Conservation (phyloP, 1,140 invertebrate genomes). For the Drosophila persimilis region DNA sequence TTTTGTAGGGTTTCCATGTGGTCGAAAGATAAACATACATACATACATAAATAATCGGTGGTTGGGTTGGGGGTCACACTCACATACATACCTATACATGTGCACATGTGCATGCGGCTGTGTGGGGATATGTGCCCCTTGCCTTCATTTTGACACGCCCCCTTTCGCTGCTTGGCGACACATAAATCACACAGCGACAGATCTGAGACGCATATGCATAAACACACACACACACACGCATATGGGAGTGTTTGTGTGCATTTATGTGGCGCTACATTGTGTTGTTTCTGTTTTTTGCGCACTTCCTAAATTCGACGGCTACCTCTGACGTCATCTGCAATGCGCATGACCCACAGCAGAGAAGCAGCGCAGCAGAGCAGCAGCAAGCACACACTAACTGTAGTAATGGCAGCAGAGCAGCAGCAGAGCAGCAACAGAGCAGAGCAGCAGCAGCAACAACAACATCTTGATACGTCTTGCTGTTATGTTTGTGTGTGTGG, state of each 20-base stretch:
- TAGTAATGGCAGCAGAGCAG: slow-evolving; percentile 34
- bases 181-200: slow-evolving; percentile 63
- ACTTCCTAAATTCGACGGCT: slow-evolving; percentile 72
- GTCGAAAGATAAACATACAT: slow-evolving; percentile 15
- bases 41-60: not conserved
- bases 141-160: slow-evolving; percentile 43
- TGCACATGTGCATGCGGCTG: not conserved
- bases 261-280: slow-evolving; percentile 44
- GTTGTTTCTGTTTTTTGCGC: slow-evolving; percentile 61
- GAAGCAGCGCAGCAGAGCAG: slow-evolving; percentile 17
- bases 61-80: slow-evolving; percentile 14
- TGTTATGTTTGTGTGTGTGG: slow-evolving; percentile 59
- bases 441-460: slow-evolving; percentile 44
- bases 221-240: not conserved
- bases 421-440: no score
- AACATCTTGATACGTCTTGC: slow-evolving; percentile 53
- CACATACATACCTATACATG: slow-evolving; percentile 39
- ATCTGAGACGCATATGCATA: slow-evolving; percentile 36
- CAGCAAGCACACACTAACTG: slow-evolving; percentile 4
- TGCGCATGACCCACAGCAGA: slow-evolving; percentile 69
- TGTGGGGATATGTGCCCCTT: slow-evolving; percentile 2
- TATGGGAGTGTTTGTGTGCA: slow-evolving; percentile 25
- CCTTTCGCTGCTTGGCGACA: slow-evolving; percentile 42
- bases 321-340: slow-evolving; percentile 71
- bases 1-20: slow-evolving; percentile 60